Percentiles rank a stretch among this genome's conserved stretches.
Evolutionary conservation across 2,797 vertebrate genomes (phyloP).

Genomic region (Trachurus trachurus): DNA sequence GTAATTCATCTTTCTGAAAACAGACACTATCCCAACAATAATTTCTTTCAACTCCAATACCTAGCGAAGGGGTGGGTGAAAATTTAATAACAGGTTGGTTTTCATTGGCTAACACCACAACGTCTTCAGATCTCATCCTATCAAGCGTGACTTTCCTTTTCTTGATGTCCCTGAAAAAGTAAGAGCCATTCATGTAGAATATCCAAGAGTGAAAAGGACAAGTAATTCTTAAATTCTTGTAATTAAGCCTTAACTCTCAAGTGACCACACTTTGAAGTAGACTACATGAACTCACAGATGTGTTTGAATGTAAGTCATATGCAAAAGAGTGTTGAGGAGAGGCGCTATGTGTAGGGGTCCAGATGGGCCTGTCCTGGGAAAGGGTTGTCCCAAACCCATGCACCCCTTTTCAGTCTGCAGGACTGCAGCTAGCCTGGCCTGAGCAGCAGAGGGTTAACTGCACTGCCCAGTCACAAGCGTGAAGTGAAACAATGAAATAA

Average conservation of each 20-base stretch:
- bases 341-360: slow-evolving; percentile 72
- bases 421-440: slow-evolving; percentile 55
- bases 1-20: slow-evolving; percentile 84
- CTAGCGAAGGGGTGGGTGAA: slow-evolving; percentile 71
- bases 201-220: slow-evolving; percentile 27
- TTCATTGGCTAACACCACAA: slow-evolving; percentile 74
- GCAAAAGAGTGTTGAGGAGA: slow-evolving; percentile 68
- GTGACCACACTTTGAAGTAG: slow-evolving; percentile 45
- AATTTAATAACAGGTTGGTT: slow-evolving; percentile 73
- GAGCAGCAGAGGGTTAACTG: slow-evolving; percentile 85
- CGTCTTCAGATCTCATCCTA: slow-evolving; percentile 58
- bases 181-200: slow-evolving; percentile 35
- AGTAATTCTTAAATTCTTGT: slow-evolving; percentile 29
- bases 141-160: slow-evolving; percentile 51
- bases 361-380: slow-evolving; percentile 85
- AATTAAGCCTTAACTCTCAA: slow-evolving; percentile 50
- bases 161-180: slow-evolving; percentile 26
- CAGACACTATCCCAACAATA: slow-evolving; percentile 81
- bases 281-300: slow-evolving; percentile 52
- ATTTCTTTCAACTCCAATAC: slow-evolving; percentile 79
- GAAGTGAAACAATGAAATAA: slow-evolving; percentile 89
- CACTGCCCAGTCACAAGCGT: slow-evolving; percentile 80
- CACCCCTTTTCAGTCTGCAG: slow-evolving; percentile 65
- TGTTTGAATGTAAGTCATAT: slow-evolving; percentile 67
- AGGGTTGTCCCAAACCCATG: slow-evolving; percentile 58